These are phyloP conservation scores for Stenoptilia bipunctidactyla DNA, from an alignment of 2,888 invertebrate species.

Conservation along the genomic window DNA sequence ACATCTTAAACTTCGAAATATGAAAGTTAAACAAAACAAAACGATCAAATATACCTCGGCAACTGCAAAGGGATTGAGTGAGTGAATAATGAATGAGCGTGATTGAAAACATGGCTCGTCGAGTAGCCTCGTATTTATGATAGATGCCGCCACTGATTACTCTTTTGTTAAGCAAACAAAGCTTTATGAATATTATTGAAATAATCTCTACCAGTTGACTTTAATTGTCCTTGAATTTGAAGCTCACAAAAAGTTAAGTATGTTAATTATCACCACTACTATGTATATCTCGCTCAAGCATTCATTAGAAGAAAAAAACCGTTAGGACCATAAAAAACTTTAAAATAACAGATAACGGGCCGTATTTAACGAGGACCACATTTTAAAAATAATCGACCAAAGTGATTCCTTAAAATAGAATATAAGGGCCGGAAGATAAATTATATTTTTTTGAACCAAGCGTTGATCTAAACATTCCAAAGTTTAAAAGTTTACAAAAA, in stretches of 20 bases:
- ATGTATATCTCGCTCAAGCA: too few relatives aligned
- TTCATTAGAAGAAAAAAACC: not conserved
- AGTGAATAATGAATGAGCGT: conserved; percentile 66
- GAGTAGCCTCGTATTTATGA: conserved; percentile 58
- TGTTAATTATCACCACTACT: not conserved
- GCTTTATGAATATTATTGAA: conserved; percentile 65
- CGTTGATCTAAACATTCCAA: conserved; percentile 40
- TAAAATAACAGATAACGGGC: conserved; percentile 20
- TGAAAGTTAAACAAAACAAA: conserved; percentile 67
- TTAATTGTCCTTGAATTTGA: conserved; percentile 29
- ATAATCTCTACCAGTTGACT: conserved; percentile 63
- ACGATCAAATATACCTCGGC: conserved; percentile 40
- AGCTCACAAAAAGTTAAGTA: conserved; percentile 8
- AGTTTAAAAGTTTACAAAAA: conserved; percentile 52
- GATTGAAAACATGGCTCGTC: conserved; percentile 61
- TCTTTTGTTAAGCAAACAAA: conserved; percentile 66
- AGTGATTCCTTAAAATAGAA: conserved; percentile 25
- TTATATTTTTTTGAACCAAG: conserved; percentile 31
- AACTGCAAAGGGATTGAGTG: conserved; percentile 61
- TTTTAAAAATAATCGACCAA: not conserved
- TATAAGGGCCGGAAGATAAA: conserved; percentile 39
- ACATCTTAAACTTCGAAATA: conserved; percentile 43
- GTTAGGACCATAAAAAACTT: not conserved
- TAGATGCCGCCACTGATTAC: conserved; percentile 68
- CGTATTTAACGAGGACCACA: conserved; percentile 10